Conservation (phyloP, 2,888 invertebrate species). For the Ochropacha duplaris region DNA sequence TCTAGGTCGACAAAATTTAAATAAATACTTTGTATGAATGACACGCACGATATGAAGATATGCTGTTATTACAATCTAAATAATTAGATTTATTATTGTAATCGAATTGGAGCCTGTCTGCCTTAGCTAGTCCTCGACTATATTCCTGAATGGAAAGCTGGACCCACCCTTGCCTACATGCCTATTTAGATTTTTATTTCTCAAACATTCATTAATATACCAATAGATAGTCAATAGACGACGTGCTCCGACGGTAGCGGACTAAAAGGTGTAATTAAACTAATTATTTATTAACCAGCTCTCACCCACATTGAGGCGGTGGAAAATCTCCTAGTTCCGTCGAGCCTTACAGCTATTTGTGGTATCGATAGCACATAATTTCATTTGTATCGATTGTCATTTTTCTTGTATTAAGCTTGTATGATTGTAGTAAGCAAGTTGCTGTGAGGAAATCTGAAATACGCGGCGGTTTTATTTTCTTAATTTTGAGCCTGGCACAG, state of each 20-base stretch:
- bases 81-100: too few species aligned
- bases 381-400: slow-evolving; percentile 57
- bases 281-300: slow-evolving; percentile 74
- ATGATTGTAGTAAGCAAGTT: slow-evolving; percentile 20
- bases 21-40: too few species aligned
- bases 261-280: slow-evolving; percentile 77
- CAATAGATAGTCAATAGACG: too few species aligned
- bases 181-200: too few species aligned
- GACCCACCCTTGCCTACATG: too few species aligned
- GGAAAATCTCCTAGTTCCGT: slow-evolving; percentile 61
- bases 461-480: not conserved
- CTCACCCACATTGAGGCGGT: slow-evolving; percentile 48
- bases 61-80: too few species aligned
- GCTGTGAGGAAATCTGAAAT: slow-evolving; percentile 25
- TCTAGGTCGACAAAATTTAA: too few species aligned
- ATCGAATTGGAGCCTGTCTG: too few species aligned
- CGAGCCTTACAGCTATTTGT: slow-evolving; percentile 58
- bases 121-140: too few species aligned
- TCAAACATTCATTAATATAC: too few species aligned
- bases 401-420: slow-evolving; percentile 30
- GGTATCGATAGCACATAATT: slow-evolving; percentile 57
- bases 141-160: too few species aligned
- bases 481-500: not conserved
- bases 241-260: slow-evolving; percentile 45
- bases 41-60: too few species aligned